Evolutionary conservation across 2,888 invertebrate species (phyloP).

Genomic region (Drosophila robusta): DNA sequence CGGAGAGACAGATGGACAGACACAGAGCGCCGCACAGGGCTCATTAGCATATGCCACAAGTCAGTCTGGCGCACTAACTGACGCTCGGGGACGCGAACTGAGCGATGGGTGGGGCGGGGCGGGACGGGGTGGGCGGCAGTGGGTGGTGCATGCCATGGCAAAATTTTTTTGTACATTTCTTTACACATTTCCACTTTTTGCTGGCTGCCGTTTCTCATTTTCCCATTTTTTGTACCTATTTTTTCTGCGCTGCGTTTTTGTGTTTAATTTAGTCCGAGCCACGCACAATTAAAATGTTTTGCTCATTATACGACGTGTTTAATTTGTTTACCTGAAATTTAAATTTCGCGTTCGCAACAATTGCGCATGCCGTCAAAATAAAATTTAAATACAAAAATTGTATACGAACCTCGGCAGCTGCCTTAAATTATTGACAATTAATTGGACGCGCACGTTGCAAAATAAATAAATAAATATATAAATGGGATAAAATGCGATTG

Average conservation of each 20-base stretch:
- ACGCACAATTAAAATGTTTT: slow-evolving; percentile 70
- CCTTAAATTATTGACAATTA: slow-evolving; percentile 65
- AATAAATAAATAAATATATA: slow-evolving; percentile 20
- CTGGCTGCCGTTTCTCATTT: slow-evolving; percentile 3
- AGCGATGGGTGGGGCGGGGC: slow-evolving; percentile 7
- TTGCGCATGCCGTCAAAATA: neutral
- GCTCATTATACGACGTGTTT: slow-evolving; percentile 60
- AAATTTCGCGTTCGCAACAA: slow-evolving; percentile 28
- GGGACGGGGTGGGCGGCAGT: neutral
- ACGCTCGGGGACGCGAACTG: slow-evolving; percentile 45
- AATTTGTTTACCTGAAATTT: slow-evolving; percentile 69
- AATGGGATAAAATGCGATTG: slow-evolving; percentile 10
- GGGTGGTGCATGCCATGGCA: slow-evolving; percentile 19
- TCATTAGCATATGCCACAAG: slow-evolving; percentile 80
- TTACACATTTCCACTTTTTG: slow-evolving; percentile 9
- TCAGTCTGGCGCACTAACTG: slow-evolving; percentile 59
- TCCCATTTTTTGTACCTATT: slow-evolving; percentile 5
- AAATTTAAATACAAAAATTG: slow-evolving; percentile 1
- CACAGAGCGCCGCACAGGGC: slow-evolving; percentile 49
- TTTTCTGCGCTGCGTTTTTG: slow-evolving; percentile 14
- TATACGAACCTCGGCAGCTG: slow-evolving; percentile 39
- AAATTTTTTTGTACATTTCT: slow-evolving; percentile 49
- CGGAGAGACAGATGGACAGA: neutral
- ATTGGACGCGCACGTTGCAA: slow-evolving; percentile 41
- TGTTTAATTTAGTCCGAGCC: slow-evolving; percentile 51